Conservation (phyloP, 2,888 invertebrate species). For the Chloroclystis v-ata region DNA sequence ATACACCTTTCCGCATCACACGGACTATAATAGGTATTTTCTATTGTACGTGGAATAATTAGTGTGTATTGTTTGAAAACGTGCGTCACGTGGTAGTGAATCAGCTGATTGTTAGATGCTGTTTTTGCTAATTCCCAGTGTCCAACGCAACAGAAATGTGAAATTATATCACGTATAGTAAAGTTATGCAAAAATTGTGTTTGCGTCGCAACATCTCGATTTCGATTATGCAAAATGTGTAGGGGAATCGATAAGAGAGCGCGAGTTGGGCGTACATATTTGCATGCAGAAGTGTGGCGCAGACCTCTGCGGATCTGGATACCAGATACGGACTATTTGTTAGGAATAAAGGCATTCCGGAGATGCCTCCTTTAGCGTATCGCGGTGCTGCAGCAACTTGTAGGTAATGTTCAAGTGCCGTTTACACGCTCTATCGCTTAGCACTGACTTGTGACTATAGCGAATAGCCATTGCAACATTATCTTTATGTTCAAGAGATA, state of each 20-base stretch:
- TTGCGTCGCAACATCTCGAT: conserved; percentile 34
- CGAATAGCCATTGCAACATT: background rate
- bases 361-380: conserved; percentile 30
- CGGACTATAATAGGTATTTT: conserved; percentile 4
- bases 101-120: conserved; percentile 8
- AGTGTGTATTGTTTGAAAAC: conserved; percentile 7
- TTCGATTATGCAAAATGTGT: conserved; percentile 37
- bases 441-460: background rate
- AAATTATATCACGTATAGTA: conserved; percentile 37
- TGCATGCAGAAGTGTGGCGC: conserved; percentile 28
- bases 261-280: conserved; percentile 27
- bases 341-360: conserved; percentile 38
- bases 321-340: conserved; percentile 31
- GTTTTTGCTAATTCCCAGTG: conserved; percentile 4
- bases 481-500: background rate
- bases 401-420: background rate
- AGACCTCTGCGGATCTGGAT: conserved; percentile 16
- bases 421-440: background rate
- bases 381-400: conserved; percentile 5
- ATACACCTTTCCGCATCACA: conserved; percentile 20
- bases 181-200: conserved; percentile 37
- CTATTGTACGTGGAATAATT: conserved; percentile 4
- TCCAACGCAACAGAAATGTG: conserved; percentile 1
- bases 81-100: conserved; percentile 8
- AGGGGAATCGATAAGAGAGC: conserved; percentile 31